phyloP scores from a whole-genome alignment of 2,888 invertebrate species.

The Gymnosoma rotundatum region DNA sequence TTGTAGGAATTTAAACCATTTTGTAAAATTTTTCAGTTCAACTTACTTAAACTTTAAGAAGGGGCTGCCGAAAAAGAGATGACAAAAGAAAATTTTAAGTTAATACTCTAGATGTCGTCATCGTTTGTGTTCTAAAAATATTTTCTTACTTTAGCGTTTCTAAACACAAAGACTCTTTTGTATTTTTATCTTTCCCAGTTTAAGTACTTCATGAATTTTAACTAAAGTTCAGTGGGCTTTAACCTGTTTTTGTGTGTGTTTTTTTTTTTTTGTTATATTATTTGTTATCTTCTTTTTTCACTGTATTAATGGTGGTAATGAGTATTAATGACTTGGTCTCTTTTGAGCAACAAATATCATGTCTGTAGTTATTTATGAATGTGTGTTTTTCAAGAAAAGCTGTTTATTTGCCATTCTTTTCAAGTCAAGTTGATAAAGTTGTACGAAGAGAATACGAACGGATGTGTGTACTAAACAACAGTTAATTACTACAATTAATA shows the following conservation, averaged over 20 bases:
- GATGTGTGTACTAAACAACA: slow-evolving; percentile 33
- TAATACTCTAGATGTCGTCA: no score
- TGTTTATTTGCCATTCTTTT: background rate
- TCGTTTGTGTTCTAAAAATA: no score
- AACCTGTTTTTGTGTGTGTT: background rate
- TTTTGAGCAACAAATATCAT: slow-evolving; percentile 33
- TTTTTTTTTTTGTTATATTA: background rate
- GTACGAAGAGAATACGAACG: background rate
- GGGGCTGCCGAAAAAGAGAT: no score
- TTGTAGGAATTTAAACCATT: no score
- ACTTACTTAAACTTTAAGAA: no score
- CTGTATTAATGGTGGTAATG: slow-evolving; percentile 49
- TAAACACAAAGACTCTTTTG: no score
- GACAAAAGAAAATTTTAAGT: no score
- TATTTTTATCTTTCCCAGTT: no score
- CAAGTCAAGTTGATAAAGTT: slow-evolving; percentile 39
- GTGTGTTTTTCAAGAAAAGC: background rate
- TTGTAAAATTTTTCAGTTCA: no score
- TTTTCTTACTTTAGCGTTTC: no score
- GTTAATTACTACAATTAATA: slow-evolving; percentile 60
- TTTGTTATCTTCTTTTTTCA: background rate
- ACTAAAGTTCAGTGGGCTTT: slow-evolving; percentile 53
- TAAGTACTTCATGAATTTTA: no score
- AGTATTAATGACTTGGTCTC: slow-evolving; percentile 56
- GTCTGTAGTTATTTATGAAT: slow-evolving; percentile 1